Conservation (phyloP, 2,797 vertebrate species). For the Ceyx erithaca region DNA sequence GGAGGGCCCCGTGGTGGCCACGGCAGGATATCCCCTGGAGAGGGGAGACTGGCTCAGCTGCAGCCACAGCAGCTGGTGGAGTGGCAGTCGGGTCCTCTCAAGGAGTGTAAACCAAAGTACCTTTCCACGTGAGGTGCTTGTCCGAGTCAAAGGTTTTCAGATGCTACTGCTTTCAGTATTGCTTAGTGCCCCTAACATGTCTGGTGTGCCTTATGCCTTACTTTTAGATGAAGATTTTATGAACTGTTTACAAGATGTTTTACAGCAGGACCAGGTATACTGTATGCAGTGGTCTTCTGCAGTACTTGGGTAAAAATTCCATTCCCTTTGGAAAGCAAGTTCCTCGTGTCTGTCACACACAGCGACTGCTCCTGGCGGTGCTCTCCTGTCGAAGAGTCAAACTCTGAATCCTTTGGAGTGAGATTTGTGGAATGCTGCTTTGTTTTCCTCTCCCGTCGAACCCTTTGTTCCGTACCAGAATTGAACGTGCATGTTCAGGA, state of each 20-base stretch:
- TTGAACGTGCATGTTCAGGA: slow-evolving; percentile 73
- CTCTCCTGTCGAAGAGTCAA: slow-evolving; percentile 67
- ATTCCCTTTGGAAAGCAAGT: slow-evolving; percentile 62
- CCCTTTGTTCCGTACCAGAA: slow-evolving; percentile 67
- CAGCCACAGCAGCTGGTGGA: slow-evolving; percentile 5
- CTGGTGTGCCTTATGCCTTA: slow-evolving; percentile 86
- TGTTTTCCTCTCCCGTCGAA: slow-evolving; percentile 53
- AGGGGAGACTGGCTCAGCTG: slow-evolving; percentile 45
- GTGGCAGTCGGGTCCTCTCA: slow-evolving; percentile 60
- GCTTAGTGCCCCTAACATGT: slow-evolving; percentile 80
- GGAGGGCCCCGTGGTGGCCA: slow-evolving; percentile 44
- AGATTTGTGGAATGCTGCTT: slow-evolving; percentile 75
- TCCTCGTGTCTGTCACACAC: slow-evolving; percentile 52
- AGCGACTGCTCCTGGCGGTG: slow-evolving; percentile 47
- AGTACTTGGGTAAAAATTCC: slow-evolving; percentile 77
- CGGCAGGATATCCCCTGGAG: slow-evolving; percentile 39
- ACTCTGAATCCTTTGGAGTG: slow-evolving; percentile 68
- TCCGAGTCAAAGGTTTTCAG: slow-evolving; percentile 64
- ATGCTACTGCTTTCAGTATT: slow-evolving; percentile 68
- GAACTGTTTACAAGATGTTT: slow-evolving; percentile 83
- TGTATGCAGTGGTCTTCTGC: slow-evolving; percentile 75
- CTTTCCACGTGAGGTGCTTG: slow-evolving; percentile 72
- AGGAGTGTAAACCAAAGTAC: slow-evolving; percentile 71
- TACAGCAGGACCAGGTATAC: slow-evolving; percentile 79
- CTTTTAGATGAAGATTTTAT: slow-evolving; percentile 81